Evolutionary conservation across 2,797 vertebrate genomes (phyloP), one percentile per base, ranked within the genome.

Genomic region (Bradypus variegatus): DNA sequence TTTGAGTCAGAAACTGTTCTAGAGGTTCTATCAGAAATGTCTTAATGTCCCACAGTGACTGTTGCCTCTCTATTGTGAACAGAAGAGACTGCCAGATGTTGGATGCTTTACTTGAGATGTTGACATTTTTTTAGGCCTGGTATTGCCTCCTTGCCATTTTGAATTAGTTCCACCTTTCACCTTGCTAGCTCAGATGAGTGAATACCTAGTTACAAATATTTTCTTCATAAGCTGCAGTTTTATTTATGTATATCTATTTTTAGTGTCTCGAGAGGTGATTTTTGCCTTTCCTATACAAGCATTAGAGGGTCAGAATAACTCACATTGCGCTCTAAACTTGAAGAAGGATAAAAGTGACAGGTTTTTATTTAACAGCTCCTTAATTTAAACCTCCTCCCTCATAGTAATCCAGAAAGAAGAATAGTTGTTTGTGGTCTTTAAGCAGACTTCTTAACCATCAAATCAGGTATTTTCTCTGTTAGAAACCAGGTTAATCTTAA

Each of bases 181-280:
- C 60, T 45, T 86, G 83, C 38, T n/a, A 36, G 41, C 13, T 62
- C 33, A 73, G 70, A 38, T 38, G 65, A 92, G 55, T n/a, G 8
- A 58, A 18, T 76, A 41, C 6, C n/a, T 75, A 48, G 78, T 94
- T 84, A 91, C 76, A 89, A 9, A 25, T 88, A 72, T 1, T 55
- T 79, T 93, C 50, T 91, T 88, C 53, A 38, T 89, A 81, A 96
- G 65, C 19, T 83, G 55, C 45, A 72, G 64, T 92, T 94, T 94
- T 94, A 89, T 93, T 95, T 95, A 77, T 90, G 79, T 86, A n/a
- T 27, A 73, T 91, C 50, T 94, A 84, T 92, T 90, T 95, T 93
- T 93, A 95, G 58, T 93, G 87, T 76, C 18, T 86, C 50, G 81
- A 78, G 77, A 91, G 81, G 64, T 85, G 60, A 67, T 93, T 95